phyloP scores from a whole-genome alignment of 2,113 vertebrate species.

The Erpornis zantholeuca region DNA sequence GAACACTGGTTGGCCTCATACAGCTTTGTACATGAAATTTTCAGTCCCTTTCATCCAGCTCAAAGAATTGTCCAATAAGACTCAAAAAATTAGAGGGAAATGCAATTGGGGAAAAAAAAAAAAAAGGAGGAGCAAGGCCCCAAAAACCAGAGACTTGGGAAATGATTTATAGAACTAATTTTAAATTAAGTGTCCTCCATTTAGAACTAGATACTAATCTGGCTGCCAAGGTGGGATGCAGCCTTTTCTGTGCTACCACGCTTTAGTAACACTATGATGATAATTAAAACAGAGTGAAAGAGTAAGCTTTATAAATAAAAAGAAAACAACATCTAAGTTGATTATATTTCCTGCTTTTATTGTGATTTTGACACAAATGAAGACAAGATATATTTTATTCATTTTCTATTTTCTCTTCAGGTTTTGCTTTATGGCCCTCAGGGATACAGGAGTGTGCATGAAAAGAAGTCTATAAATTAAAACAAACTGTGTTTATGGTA shows the following conservation, averaged over 20 bases:
- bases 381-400: slow-evolving; percentile 53
- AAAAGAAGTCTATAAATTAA: slow-evolving; percentile 66
- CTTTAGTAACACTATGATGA: slow-evolving; percentile 34
- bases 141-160: not conserved
- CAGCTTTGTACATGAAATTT: not conserved
- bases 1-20: not conserved
- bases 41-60: not conserved
- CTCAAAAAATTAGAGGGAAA: not conserved
- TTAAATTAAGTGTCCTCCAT: not conserved
- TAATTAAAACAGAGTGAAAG: slow-evolving; percentile 59
- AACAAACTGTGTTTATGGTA: slow-evolving; percentile 29
- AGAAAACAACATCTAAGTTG: not conserved
- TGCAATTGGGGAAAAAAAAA: not conserved
- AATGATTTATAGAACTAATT: not conserved
- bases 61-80: not conserved
- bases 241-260: not conserved
- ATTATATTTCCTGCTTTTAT: slow-evolving; percentile 64
- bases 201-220: not conserved
- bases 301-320: slow-evolving; percentile 67
- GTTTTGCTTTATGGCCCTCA: slow-evolving; percentile 48
- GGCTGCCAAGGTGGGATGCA: not conserved
- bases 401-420: slow-evolving; percentile 47
- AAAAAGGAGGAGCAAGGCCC: not conserved
- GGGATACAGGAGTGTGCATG: slow-evolving; percentile 2
- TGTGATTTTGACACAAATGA: slow-evolving; percentile 68